Conservation (phyloP, 2,888 invertebrate genomes). For the Epirrhoe alternata region DNA sequence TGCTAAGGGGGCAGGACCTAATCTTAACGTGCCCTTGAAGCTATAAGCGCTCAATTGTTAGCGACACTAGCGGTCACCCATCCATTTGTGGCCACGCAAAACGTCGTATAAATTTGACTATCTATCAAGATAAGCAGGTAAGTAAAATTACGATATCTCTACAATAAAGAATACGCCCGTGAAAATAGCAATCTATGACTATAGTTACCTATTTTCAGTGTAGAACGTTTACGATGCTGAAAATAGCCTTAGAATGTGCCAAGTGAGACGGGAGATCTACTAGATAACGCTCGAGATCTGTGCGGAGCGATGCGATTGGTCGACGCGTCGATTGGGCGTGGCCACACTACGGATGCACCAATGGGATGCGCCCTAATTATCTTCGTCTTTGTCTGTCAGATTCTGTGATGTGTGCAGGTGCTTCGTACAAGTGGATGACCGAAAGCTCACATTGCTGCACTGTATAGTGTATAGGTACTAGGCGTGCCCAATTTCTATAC, state of each 20-base stretch:
- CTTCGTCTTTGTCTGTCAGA: slow-evolving; percentile 85
- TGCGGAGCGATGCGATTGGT: slow-evolving; percentile 75
- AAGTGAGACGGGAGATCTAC: slow-evolving; percentile 83
- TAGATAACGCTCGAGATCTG: slow-evolving; percentile 86
- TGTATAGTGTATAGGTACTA: background rate
- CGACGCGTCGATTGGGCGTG: slow-evolving; percentile 72
- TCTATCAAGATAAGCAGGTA: no score
- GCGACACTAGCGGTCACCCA: no score
- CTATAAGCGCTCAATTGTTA: no score
- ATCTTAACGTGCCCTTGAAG: no score
- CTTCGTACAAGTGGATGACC: slow-evolving; percentile 35
- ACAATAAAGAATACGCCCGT: slow-evolving; percentile 28
- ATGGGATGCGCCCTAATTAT: slow-evolving; percentile 83
- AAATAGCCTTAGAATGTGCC: slow-evolving; percentile 69
- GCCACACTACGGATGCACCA: slow-evolving; percentile 84
- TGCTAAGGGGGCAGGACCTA: no score
- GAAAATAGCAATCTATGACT: slow-evolving; percentile 17
- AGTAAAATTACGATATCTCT: slow-evolving; percentile 7
- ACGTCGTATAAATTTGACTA: no score
- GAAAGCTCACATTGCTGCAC: slow-evolving; percentile 14
- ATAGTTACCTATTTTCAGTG: slow-evolving; percentile 41
- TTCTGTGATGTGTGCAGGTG: slow-evolving; percentile 69
- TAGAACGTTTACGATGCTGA: slow-evolving; percentile 59
- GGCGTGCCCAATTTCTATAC: background rate
- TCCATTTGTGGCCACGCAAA: no score